Evolutionary conservation across 2,888 invertebrate species (phyloP), one percentile per base, ranked within the genome.

Genomic region (Lasioglossum vierecki): DNA sequence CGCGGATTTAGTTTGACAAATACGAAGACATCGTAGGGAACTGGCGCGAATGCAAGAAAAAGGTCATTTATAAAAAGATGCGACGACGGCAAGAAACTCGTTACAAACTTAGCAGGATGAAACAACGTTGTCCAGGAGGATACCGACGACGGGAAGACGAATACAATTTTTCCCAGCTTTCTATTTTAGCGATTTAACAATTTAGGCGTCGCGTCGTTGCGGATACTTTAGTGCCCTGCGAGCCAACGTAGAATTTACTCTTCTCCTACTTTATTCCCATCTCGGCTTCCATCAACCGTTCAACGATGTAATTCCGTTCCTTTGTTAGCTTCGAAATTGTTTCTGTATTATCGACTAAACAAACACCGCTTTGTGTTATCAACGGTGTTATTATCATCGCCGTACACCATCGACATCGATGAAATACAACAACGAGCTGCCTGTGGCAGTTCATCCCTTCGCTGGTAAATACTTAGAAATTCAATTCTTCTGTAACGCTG

Each of bases 251-350:
- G 57, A 41, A 79, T 83, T 79, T 76, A 79, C 76, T 79, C 71
- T 63, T 72, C 79, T 4, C 26, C 15, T 22, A 49, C 49, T 81
- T 77, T 75, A 75, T 77, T 84, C 74, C 71, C 77, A 35, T 81
- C 72, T 73, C 71, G 49, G 41, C 73, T 80, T 83, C 73, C 77
- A 78, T 84, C 84, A 84, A 75, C 75, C 71, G 70, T 75, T 75
- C 13, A 49, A 74, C 76, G 66, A 79, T 79, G 82, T 82, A 82
- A 82, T 82, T 79, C 60, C 79, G 71, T 53, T 76, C 82, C 76
- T 79, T 82, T 82, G 82, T 82, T 84, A 76, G 68, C 70, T 72
- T 41, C 44, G 53, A 82, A 82, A 76, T 82, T 82, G 75, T 82
- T 84, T 82, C 82, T 76, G 41, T 78, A 78, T 82, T 78, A 71